Percentiles rank a stretch among this genome's conserved stretches.
These are phyloP conservation scores for Jacana jacana DNA, from an alignment of 2,113 vertebrate genomes.

Conservation along the genomic window DNA sequence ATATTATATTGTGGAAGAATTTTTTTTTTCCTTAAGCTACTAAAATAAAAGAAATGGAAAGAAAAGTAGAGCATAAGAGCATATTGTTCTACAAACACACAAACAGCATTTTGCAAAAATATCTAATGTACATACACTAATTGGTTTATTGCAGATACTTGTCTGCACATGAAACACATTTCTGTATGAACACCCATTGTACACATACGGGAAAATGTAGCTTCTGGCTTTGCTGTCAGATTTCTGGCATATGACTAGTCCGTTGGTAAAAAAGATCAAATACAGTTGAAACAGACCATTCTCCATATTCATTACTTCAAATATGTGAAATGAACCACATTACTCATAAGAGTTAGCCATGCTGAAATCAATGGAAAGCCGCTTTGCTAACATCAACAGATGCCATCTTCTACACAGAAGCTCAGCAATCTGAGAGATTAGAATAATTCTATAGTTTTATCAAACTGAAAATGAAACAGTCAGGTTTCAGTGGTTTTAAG, in stretches of 20 bases:
- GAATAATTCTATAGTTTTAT: not conserved
- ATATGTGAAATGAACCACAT: not conserved
- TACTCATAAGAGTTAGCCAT: not conserved
- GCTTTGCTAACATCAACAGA: not conserved
- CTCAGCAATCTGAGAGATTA: not conserved
- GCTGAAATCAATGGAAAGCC: not conserved
- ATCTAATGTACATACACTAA: not conserved
- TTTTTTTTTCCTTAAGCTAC: not conserved
- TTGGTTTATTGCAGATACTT: conserved; percentile 7
- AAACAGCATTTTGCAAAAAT: not conserved
- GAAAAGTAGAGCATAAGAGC: not conserved
- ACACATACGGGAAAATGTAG: not conserved
- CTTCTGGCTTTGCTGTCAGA: not conserved
- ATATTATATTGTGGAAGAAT: not conserved
- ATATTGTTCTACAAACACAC: not conserved
- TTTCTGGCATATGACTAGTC: not conserved
- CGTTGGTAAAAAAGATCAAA: not conserved
- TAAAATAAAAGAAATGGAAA: not conserved
- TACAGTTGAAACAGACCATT: not conserved
- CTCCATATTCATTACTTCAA: not conserved
- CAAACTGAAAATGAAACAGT: not conserved
- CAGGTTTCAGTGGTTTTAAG: not conserved
- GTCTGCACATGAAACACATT: not conserved
- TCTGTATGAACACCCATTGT: not conserved
- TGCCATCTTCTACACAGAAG: not conserved